Conservation (phyloP, 2,113 vertebrate species). For the Cettia cetti region DNA sequence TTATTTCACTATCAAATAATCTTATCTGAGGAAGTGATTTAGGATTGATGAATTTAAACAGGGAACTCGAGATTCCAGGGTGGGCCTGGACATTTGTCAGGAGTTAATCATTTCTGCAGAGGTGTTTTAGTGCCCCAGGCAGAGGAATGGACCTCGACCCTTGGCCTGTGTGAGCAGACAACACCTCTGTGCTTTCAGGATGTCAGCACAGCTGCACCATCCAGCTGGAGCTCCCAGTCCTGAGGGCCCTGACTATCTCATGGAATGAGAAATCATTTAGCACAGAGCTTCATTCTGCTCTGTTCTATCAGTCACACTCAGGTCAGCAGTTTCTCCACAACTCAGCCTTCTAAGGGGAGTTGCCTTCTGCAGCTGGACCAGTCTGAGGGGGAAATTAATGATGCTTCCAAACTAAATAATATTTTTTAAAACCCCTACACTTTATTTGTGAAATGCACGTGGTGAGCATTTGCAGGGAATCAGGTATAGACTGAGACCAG, state of each 20-base stretch:
- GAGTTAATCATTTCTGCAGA: background rate
- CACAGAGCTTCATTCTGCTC: background rate
- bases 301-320: background rate
- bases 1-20: background rate
- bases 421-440: rapidly evolving
- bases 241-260: background rate
- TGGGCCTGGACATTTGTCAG: background rate
- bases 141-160: background rate
- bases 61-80: background rate
- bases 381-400: background rate
- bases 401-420: background rate
- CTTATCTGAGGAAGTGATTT: background rate
- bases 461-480: background rate
- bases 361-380: background rate
- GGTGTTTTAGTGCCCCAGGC: background rate
- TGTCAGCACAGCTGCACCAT: background rate
- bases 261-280: background rate
- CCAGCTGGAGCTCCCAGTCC: background rate
- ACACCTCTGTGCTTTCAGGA: background rate
- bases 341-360: background rate
- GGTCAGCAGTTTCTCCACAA: background rate
- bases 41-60: background rate
- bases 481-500: background rate
- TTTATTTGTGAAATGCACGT: background rate
- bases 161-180: background rate